A percentile compares a stretch with the other conserved stretches of the same genome.
Conservation (phyloP, 1,140 invertebrate genomes). For the Vanessa tameamea region DNA sequence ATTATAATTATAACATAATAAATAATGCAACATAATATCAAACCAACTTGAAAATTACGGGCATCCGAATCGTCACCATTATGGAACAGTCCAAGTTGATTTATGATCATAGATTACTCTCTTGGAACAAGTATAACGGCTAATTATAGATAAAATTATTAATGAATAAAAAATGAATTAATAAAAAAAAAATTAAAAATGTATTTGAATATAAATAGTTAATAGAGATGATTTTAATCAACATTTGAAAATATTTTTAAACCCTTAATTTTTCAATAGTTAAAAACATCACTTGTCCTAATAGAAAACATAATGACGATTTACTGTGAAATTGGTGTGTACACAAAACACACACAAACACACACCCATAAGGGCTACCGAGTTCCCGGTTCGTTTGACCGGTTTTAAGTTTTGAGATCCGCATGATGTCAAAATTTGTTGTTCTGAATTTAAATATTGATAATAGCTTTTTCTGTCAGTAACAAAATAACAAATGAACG, state of each 20-base stretch:
- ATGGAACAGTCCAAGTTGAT: too few relatives aligned
- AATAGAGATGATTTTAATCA: background rate
- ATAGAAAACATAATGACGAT: constrained; percentile 50
- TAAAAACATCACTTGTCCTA: constrained; percentile 51
- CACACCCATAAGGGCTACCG: constrained; percentile 16
- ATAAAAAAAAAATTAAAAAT: too few relatives aligned
- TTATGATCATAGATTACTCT: too few relatives aligned
- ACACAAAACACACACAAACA: constrained; percentile 17
- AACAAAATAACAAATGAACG: too few relatives aligned
- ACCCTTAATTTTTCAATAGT: constrained; percentile 31
- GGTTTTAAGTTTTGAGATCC: constrained; percentile 30
- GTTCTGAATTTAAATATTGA: background rate
- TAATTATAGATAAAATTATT: too few relatives aligned
- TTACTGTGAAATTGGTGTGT: constrained; percentile 56
- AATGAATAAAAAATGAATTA: too few relatives aligned
- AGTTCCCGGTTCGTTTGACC: constrained; percentile 27
- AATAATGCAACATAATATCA: too few relatives aligned
- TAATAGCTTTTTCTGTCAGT: background rate
- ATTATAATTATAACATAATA: too few relatives aligned
- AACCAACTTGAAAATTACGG: too few relatives aligned
- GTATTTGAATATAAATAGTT: background rate
- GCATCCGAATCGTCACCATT: too few relatives aligned
- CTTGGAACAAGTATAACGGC: too few relatives aligned
- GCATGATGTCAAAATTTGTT: constrained; percentile 17
- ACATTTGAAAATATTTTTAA: background rate